A percentile compares a stretch with the other conserved stretches of the same genome.
Conservation (phyloP, 1,140 invertebrate genomes). For the Ips nitidus region DNA sequence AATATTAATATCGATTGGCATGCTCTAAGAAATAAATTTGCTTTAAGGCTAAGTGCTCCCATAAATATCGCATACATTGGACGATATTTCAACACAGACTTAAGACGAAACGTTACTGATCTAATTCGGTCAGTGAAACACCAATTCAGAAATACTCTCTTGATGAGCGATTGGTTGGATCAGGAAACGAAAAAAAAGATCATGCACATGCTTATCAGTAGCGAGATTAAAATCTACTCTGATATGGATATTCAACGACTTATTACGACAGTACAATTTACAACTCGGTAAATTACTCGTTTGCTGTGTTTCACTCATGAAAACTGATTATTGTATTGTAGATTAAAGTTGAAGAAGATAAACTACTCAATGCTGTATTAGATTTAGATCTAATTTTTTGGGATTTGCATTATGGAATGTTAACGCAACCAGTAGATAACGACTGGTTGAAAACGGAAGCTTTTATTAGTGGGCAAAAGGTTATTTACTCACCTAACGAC, state of each 20-base stretch:
- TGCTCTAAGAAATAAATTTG: too few species aligned
- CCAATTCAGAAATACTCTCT: conserved; percentile 37
- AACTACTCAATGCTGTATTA: conserved; percentile 73
- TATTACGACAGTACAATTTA: conserved; percentile 22
- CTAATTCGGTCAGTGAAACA: conserved; percentile 42
- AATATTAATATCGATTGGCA: background rate
- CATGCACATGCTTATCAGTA: conserved; percentile 73
- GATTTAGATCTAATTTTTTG: conserved; percentile 74
- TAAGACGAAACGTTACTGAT: conserved; percentile 25
- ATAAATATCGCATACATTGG: conserved; percentile 68
- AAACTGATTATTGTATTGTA: conserved; percentile 45
- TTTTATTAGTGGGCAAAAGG: conserved; percentile 40
- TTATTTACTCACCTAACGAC: conserved; percentile 38
- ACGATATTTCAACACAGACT: conserved; percentile 65
- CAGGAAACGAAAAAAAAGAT: conserved; percentile 70
- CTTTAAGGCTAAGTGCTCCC: conserved; percentile 33
- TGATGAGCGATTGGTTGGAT: conserved; percentile 41
- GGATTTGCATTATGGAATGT: conserved; percentile 73
- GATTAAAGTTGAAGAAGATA: conserved; percentile 67
- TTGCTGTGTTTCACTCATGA: background rate
- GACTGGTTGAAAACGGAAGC: conserved; percentile 34
- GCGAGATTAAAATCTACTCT: conserved; percentile 79
- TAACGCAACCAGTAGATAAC: conserved; percentile 49
- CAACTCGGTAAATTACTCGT: conserved; percentile 18
- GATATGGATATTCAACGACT: conserved; percentile 76